Evolutionary conservation across 2,888 invertebrate species (phyloP), one percentile per base, ranked within the genome.

Genomic region (Griposia aprilina): DNA sequence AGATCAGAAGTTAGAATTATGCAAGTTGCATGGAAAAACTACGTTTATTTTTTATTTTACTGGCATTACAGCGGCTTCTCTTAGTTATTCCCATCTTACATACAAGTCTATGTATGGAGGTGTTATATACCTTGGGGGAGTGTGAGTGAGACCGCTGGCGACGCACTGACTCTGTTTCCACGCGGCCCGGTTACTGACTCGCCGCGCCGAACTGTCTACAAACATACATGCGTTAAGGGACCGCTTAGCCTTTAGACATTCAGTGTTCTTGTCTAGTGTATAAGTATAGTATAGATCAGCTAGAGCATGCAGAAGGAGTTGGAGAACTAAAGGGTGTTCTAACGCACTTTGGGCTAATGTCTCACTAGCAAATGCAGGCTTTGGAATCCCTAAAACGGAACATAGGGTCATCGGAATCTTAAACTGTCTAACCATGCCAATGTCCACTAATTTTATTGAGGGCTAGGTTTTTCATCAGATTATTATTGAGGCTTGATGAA

Each of bases 151-250:
- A 86, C 98, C 98, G 96, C 98, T 98, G 97, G 98, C 97, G 97
- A 98, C 98, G 97, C 98, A 98, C 97, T 98, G 98, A 97, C 98
- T 98, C 97, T 98, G 98, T 97, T 98, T 98, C 98, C 98, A 98
- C 98, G 98, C 98, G 97, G 98, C 98, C 97, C 98, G 98, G 94
- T 94, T 96, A 97, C 98, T 98, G 98, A 98, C 97, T 98, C 98
- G 98, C 98, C 98, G 98, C 98, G 98, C 97, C 98, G 98, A 98
- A 98, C 98, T 98, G 98, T 98, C 98, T 98, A 98, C 98, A 98
- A 98, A 97, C 97, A 97, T 97, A 97, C 97, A 97, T 97, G 97
- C 97, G 97, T 97, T 97, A 97, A 96, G 96, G 96, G 93, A 94
- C 95, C 94, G 95, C 95, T 94, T 94, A 94, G 92, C 91, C 89